A percentile compares a stretch with the other conserved stretches of the same genome.
Conservation (phyloP, 2,888 invertebrate species). For the Chalcis sispes region DNA sequence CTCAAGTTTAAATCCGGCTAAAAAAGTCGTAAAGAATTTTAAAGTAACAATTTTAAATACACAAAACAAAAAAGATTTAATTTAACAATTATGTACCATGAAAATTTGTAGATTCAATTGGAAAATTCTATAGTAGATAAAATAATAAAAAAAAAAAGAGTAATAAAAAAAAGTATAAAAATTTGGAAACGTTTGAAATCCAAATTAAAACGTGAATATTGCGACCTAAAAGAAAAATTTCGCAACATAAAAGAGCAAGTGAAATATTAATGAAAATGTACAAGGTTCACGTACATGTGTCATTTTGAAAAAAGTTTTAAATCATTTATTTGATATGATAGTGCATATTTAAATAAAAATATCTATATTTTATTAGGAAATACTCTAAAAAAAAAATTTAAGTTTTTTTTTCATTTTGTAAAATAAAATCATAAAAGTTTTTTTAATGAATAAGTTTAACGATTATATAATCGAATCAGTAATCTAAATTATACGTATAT, state of each 20-base stretch:
- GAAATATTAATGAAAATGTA: conserved; percentile 41
- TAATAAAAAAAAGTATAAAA: too few relatives aligned
- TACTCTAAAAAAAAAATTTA: background rate
- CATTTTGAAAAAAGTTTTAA: conserved; percentile 24
- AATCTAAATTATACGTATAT: conserved; percentile 35
- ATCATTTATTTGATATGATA: conserved; percentile 1
- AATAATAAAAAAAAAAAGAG: background rate
- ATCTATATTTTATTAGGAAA: background rate
- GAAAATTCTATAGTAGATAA: too few relatives aligned
- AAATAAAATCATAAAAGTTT: background rate
- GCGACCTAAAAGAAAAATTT: conserved; percentile 16
- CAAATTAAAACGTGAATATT: conserved; percentile 37
- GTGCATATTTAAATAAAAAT: background rate
- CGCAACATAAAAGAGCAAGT: conserved; percentile 39
- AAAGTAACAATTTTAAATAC: conserved; percentile 44
- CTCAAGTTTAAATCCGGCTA: conserved; percentile 42
- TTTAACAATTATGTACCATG: conserved; percentile 20
- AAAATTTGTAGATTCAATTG: too few relatives aligned
- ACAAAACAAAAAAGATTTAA: conserved; percentile 30
- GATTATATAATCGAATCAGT: conserved; percentile 41
- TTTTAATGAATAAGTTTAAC: conserved; percentile 5
- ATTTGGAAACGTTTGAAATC: conserved; percentile 35
- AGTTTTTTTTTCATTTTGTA: background rate
- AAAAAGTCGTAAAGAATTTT: conserved; percentile 44
- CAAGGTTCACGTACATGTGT: conserved; percentile 1